Conservation (phyloP, 2,888 invertebrate genomes). For the Chymomyza amoena region DNA sequence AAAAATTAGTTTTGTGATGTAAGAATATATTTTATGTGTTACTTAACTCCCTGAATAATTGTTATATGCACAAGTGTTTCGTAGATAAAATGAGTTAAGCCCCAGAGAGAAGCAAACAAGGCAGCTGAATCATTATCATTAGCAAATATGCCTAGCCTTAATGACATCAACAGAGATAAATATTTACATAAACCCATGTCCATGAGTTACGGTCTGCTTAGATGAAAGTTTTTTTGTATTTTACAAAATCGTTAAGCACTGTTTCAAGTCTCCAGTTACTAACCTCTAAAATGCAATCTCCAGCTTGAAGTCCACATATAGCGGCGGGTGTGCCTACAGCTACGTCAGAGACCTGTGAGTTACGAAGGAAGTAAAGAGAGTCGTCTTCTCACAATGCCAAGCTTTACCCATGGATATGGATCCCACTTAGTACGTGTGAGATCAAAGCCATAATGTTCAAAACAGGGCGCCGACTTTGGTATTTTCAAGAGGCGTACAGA, state of each 20-base stretch:
- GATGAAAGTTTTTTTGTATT: not conserved
- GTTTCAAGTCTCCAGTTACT: constrained; percentile 68
- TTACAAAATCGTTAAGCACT: constrained; percentile 5
- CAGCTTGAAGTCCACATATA: constrained; percentile 83
- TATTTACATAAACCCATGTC: not conserved
- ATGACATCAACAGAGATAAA: not conserved
- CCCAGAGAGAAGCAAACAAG: not conserved
- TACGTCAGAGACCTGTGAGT: constrained; percentile 82
- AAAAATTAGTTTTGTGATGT: too few species aligned
- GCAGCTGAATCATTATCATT: constrained; percentile 12
- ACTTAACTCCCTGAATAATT: not conserved
- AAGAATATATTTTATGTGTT: not conserved
- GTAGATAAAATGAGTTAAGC: not conserved
- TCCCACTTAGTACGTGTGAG: constrained; percentile 88
- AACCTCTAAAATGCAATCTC: constrained; percentile 86
- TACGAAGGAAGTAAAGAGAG: not conserved
- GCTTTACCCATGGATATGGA: constrained; percentile 87
- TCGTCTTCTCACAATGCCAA: not conserved
- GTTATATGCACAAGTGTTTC: constrained; percentile 5
- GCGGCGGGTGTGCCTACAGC: constrained; percentile 83
- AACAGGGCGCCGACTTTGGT: constrained; percentile 80
- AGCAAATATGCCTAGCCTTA: not conserved
- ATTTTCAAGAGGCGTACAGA: constrained; percentile 80
- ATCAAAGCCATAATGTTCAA: constrained; percentile 84
- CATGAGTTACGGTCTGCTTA: not conserved